Base-by-base conservation (phyloP, 2,113 vertebrate species). In the Gymnogyps californianus region DNA sequence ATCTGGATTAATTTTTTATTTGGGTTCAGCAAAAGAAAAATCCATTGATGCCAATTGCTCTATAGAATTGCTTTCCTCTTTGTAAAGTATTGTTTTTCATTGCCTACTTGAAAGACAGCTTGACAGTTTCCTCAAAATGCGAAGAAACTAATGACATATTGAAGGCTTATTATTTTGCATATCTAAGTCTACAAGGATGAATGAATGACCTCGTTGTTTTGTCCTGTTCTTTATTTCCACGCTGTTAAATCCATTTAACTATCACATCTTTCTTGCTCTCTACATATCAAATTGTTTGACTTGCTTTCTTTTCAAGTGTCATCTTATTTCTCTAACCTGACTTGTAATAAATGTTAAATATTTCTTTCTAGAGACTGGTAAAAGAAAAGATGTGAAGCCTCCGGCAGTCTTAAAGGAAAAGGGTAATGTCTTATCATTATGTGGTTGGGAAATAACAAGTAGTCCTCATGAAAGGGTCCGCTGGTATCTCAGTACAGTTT, bases 311-410 rank as follows among this genome's bases (percentile, higher is more conserved):
- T 61, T 55, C 67, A 81, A 77, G 26, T 93, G 61, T 89, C 94
- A 62, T 80, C 36, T 93, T 82, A 47, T 66, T 88, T 79, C 54
- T 83, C 49, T 91, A 83, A 89, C 79, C 49, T 94, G 82, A 65
- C 75, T 95, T 93, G 34, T 89, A 95, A 96, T 90, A 96, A 97
- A 92, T 96, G 90, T 69, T 93, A 81, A 95, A 88, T 96, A 29
- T 97, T 97, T 97, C 83, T 97, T 97, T 96, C 76, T 81, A 98
- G 98, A 98, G 17, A 47, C 55, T 80, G 47, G 26, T 91, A 98
- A 97, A 83, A 96, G 44, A 69, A 98, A 97, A 97, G 97, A 98
- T 87, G 69, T 83, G 65, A 98, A 97, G 71, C 26, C 88, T 93
- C 79, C 94, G 92, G 57, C 83, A 96, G 67, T 79, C 47, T 74